These are phyloP conservation scores for Rhodophaea formosa DNA, from an alignment of 2,888 invertebrate species.

Conservation along the genomic window DNA sequence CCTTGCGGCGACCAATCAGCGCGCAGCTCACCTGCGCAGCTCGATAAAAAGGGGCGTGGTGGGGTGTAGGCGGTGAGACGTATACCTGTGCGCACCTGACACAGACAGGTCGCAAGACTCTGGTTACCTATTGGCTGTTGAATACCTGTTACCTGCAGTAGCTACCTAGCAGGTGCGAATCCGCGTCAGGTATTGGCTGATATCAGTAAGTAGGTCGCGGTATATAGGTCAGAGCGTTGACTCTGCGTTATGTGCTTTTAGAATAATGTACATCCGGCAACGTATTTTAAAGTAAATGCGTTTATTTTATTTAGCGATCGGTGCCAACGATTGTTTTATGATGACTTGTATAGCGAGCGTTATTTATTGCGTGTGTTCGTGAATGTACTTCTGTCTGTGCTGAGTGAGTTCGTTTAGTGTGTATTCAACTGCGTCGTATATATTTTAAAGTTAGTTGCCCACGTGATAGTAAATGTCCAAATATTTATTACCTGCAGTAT, in stretches of 20 bases:
- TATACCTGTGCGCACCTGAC: constrained; percentile 65
- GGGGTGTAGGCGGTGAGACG: constrained; percentile 44
- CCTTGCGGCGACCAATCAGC: constrained; percentile 69
- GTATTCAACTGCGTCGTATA: constrained; percentile 7
- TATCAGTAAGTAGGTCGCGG: constrained; percentile 24
- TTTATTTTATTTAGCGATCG: constrained; percentile 24
- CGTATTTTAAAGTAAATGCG: constrained; percentile 27
- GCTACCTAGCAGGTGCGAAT: constrained; percentile 7
- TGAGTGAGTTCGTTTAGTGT: constrained; percentile 3
- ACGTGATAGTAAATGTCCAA: background rate
- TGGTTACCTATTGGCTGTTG: constrained; percentile 53
- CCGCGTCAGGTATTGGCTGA: constrained; percentile 25
- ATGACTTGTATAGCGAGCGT: constrained; percentile 7
- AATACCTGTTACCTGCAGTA: constrained; percentile 8
- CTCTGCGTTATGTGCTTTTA: constrained; percentile 7
- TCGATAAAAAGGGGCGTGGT: constrained; percentile 76
- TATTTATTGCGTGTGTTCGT: constrained; percentile 13
- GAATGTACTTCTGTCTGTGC: background rate
- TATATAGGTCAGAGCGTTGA: constrained; percentile 25
- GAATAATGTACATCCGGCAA: constrained; percentile 21
- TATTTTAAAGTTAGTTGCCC: background rate
- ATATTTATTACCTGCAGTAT: background rate
- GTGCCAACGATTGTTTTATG: constrained; percentile 23
- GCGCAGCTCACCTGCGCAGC: constrained; percentile 78
- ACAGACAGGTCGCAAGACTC: constrained; percentile 38